Evolutionary conservation across 2,797 vertebrate species (phyloP).

Genomic region (Chloroceryle inda): DNA sequence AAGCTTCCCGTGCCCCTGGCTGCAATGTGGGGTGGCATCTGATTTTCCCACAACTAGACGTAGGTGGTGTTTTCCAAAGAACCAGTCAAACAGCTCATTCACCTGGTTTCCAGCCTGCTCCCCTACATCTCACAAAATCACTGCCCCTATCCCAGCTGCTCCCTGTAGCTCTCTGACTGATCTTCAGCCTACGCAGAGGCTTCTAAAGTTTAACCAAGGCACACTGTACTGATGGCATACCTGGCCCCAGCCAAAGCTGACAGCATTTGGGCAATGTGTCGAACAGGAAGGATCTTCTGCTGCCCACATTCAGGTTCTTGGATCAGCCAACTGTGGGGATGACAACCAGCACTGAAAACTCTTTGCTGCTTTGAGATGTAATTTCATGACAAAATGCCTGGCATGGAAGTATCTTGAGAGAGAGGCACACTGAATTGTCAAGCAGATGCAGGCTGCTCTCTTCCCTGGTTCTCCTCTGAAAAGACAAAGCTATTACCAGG

Average conservation of each 20-base stretch:
- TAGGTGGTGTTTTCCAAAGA: neutral
- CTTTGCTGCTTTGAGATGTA: neutral
- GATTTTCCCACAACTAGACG: fast-evolving
- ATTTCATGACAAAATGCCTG: neutral
- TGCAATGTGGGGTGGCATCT: neutral
- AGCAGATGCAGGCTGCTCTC: neutral
- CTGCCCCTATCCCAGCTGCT: neutral
- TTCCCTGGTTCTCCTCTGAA: neutral
- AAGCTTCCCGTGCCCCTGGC: neutral
- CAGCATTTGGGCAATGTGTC: neutral
- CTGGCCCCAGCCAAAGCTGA: neutral
- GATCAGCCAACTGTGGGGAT: neutral
- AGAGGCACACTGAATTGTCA: neutral
- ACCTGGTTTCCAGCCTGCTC: neutral
- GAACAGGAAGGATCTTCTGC: neutral
- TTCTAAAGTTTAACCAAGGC: neutral
- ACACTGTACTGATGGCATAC: neutral
- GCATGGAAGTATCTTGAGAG: neutral
- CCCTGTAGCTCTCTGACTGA: neutral
- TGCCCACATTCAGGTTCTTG: neutral
- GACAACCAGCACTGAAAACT: neutral
- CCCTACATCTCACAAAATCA: fast-evolving
- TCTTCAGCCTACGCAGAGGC: neutral
- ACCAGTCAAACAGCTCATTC: neutral
- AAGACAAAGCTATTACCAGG: neutral